Conservation (phyloP, 2,113 vertebrate species). For the Accipiter virgatus region DNA sequence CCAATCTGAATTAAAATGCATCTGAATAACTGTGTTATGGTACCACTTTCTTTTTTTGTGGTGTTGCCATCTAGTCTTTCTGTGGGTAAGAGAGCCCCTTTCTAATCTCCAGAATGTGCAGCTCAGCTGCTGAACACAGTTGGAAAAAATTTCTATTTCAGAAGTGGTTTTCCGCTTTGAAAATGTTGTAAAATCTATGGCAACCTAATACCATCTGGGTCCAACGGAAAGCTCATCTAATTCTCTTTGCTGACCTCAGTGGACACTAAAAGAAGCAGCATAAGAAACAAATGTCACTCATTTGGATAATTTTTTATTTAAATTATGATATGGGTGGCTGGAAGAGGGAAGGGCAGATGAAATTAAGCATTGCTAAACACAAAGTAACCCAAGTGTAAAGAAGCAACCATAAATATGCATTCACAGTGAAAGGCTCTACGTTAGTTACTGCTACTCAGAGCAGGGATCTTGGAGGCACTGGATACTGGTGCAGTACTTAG, state of each 20-base stretch:
- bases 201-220: neutral
- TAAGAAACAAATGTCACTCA: neutral
- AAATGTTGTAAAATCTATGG: neutral
- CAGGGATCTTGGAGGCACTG: neutral
- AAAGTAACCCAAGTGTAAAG: neutral
- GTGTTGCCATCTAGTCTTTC: conserved; percentile 20
- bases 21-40: neutral
- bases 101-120: conserved; percentile 16
- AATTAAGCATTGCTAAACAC: neutral
- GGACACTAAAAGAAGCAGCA: neutral
- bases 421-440: neutral
- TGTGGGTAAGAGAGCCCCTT: neutral
- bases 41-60: conserved; percentile 23
- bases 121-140: conserved; percentile 3
- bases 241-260: neutral
- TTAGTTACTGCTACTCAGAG: neutral
- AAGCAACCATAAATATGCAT: neutral
- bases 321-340: neutral
- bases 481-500: neutral
- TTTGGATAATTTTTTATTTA: neutral
- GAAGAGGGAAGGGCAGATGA: neutral
- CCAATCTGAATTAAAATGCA: conserved; percentile 47
- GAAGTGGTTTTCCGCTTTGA: neutral
- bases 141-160: neutral
- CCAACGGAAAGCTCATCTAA: neutral